These are phyloP conservation scores for Diaprepes abbreviatus DNA, from an alignment of 2,888 invertebrate genomes.

Conservation along the genomic window DNA sequence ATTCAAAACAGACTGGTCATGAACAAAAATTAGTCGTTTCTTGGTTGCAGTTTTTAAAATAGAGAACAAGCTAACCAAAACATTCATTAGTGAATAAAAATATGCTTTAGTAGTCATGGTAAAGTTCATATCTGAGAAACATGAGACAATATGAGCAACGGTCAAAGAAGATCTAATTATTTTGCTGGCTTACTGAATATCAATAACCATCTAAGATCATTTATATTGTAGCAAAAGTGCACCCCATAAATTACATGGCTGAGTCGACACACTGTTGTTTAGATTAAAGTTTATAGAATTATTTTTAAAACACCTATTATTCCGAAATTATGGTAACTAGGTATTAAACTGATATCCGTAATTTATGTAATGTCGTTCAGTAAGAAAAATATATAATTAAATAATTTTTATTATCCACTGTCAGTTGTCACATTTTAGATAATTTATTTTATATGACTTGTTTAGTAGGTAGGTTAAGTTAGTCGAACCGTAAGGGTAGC, in stretches of 20 bases:
- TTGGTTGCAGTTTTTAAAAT: no score
- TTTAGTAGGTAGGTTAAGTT: no score
- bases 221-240: slow-evolving; percentile 43
- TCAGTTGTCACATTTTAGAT: slow-evolving; percentile 26
- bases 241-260: slow-evolving; percentile 41
- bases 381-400: slow-evolving; percentile 21
- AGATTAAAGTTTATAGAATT: slow-evolving; percentile 44
- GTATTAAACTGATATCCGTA: slow-evolving; percentile 22
- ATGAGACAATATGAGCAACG: no score
- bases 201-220: slow-evolving; percentile 23
- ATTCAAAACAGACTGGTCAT: no score
- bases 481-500: no score
- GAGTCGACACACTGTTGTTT: slow-evolving; percentile 41
- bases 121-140: no score
- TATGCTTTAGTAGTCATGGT: no score
- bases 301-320: slow-evolving; percentile 35
- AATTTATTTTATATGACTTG: not conserved
- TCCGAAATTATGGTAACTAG: slow-evolving; percentile 38
- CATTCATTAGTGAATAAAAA: no score
- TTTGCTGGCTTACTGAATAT: slow-evolving; percentile 11
- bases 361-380: slow-evolving; percentile 27
- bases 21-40: no score
- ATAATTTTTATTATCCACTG: slow-evolving; percentile 14
- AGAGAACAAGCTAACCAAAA: no score
- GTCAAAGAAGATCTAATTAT: not conserved